Base-by-base conservation (phyloP, 2,797 vertebrate genomes). In the Sebastes oblongus region DNA sequence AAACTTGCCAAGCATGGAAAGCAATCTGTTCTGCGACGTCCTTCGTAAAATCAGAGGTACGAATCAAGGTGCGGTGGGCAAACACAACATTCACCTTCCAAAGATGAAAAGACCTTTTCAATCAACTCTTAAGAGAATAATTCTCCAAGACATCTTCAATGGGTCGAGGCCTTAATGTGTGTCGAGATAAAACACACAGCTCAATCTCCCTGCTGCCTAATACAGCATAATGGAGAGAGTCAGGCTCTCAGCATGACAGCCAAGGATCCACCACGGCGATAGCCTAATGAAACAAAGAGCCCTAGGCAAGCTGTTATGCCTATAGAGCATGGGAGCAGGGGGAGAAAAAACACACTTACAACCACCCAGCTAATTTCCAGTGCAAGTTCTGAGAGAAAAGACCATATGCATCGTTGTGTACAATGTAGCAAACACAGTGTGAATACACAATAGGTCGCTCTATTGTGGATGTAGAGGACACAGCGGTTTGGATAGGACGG, bases 251-350 rank as follows among this genome's bases (percentile, higher is more conserved):
- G 87, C 78, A 56, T 89, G 91, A 89, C 80, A 89, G 82, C 77
- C 68, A 64, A 75, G 79, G 86, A 93, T 92, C 85, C 81, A 83
- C 72, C 72, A 75, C 42, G 6, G 78, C 32, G 78, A 88, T 88
- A 80, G 81, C 75, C 86, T 92, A 89, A 92, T 93, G 89, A 93
- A 91, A 92, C 86, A 88, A 90, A 91, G 75, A 89, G 88, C 88
- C 87, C 60, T 30, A 55, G 82, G 87, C 75, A 18, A 86, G 82
- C 78, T 77, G 77, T 83, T 91, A 77, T 85, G 78, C 82, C 77
- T 67, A 81, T 66, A 82, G 46, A 86, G 61, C 55, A 70, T 61
- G 10, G 34, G 64, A 74, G 27, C 2, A 3, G 12, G 11, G 22
- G 18, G 4, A 30, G 56, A 12, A 74, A 71, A 71, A 59, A 50